Evolutionary conservation across 2,113 vertebrate species (phyloP).

Genomic region (Asarcornis scutulata): DNA sequence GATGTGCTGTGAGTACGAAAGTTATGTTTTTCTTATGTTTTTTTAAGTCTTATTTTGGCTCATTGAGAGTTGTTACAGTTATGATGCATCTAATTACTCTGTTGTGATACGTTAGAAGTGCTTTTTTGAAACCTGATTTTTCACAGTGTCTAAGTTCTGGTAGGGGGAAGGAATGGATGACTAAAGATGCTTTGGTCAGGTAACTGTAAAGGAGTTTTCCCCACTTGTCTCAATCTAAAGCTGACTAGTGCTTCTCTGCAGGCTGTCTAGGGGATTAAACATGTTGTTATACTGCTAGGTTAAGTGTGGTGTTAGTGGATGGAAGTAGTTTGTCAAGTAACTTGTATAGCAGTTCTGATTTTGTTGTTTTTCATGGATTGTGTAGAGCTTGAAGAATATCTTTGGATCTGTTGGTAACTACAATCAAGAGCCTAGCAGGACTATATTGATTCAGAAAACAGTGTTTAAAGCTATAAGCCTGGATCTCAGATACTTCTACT

Average conservation of each 20-base stretch:
- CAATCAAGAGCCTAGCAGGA: background rate
- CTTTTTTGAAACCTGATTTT: background rate
- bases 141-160: background rate
- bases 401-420: background rate
- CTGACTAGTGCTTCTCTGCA: background rate
- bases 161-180: background rate
- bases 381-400: background rate
- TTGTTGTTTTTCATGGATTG: background rate
- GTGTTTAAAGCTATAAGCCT: background rate
- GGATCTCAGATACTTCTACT: background rate
- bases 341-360: background rate
- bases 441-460: background rate
- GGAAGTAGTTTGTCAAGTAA: background rate
- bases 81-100: fast-evolving
- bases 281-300: background rate
- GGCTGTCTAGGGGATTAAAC: background rate
- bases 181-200: background rate
- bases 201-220: background rate
- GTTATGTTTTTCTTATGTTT: background rate
- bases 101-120: background rate
- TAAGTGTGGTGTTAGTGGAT: background rate
- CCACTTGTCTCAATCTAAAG: background rate
- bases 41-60: background rate
- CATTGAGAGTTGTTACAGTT: background rate
- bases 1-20: background rate